Conservation (phyloP, 2,797 vertebrate species). For the Macrochelys suwanniensis region DNA sequence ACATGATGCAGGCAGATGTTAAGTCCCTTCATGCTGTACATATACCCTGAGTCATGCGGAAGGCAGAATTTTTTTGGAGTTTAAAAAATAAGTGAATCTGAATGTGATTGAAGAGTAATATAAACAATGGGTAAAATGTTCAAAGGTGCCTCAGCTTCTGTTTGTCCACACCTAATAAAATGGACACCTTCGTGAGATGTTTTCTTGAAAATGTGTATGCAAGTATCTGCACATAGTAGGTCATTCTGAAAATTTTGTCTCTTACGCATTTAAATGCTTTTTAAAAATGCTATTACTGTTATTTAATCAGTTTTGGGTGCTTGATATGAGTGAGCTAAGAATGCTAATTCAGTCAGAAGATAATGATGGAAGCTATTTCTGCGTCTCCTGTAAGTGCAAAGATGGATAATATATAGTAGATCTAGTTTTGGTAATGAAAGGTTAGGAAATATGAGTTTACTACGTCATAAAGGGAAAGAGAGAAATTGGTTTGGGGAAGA, state of each 20-base stretch:
- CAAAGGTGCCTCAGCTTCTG: not conserved
- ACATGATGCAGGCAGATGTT: not conserved
- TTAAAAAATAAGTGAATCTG: not conserved
- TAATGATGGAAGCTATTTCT: not conserved
- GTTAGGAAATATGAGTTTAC: accelerated
- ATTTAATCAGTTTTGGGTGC: not conserved
- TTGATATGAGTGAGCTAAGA: not conserved
- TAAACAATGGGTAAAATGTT: not conserved
- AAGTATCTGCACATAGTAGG: accelerated
- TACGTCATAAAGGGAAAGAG: not conserved
- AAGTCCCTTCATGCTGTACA: not conserved
- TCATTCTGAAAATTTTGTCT: not conserved
- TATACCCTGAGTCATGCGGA: not conserved
- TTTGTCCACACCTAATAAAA: not conserved
- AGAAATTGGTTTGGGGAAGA: not conserved
- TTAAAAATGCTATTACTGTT: not conserved
- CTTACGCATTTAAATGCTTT: accelerated
- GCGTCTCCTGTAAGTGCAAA: not conserved
- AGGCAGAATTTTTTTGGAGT: not conserved
- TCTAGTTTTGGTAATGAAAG: not conserved
- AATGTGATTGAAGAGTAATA: not conserved
- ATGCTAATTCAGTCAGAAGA: not conserved
- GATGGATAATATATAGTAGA: not conserved
- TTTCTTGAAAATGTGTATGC: not conserved
- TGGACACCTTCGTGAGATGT: not conserved